Conservation (phyloP, 2,888 invertebrate genomes). For the Eurytoma adleriae region DNA sequence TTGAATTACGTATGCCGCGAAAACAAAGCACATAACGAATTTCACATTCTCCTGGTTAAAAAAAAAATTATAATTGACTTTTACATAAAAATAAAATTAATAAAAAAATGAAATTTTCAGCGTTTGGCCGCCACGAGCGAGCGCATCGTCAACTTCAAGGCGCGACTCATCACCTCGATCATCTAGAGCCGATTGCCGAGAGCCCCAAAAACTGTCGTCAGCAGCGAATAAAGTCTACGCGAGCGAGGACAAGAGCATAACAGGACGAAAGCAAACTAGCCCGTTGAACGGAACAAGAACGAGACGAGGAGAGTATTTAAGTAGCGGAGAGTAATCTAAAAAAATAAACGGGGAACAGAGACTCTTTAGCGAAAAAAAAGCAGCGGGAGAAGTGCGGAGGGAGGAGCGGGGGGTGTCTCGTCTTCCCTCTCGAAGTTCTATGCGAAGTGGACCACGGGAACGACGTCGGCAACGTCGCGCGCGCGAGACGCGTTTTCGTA, state of each 20-base stretch:
- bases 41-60: too few relatives aligned
- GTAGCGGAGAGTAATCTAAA: conserved; percentile 2
- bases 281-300: background rate
- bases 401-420: conserved; percentile 3
- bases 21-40: too few relatives aligned
- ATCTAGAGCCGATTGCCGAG: conserved; percentile 79
- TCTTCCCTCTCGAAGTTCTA: conserved; percentile 4
- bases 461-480: conserved; percentile 68
- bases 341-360: conserved; percentile 6
- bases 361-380: conserved; percentile 10
- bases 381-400: background rate
- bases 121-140: conserved; percentile 93
- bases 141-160: conserved; percentile 95
- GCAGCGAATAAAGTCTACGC: conserved; percentile 12
- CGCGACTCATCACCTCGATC: conserved; percentile 91
- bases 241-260: conserved; percentile 21
- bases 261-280: conserved; percentile 43
- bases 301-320: background rate
- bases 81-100: too few relatives aligned
- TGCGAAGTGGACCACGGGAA: conserved; percentile 66
- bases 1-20: too few relatives aligned
- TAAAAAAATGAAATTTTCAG: conserved; percentile 71
- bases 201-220: background rate
- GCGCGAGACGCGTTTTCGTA: conserved; percentile 1
- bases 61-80: too few relatives aligned